These are phyloP conservation scores for Dexiosoma caninum DNA, from an alignment of 2,888 invertebrate genomes.

Conservation along the genomic window DNA sequence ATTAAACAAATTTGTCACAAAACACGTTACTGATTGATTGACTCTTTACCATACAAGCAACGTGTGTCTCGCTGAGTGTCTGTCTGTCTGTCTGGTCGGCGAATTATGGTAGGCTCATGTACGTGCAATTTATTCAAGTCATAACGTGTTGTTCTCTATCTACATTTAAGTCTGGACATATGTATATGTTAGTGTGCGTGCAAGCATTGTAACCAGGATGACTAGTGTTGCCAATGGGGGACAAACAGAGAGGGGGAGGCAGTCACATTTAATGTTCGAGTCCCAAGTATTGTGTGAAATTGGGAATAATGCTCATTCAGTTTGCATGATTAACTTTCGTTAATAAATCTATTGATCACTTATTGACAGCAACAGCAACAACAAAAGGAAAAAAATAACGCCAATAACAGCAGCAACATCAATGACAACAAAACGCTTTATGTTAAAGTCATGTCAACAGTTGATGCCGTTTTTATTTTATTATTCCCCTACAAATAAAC, in stretches of 20 bases:
- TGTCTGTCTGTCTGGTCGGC: neutral
- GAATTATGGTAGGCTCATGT: too few relatives aligned
- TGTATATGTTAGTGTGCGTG: neutral
- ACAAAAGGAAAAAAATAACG: neutral
- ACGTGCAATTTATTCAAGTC: too few relatives aligned
- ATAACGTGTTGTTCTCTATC: too few relatives aligned
- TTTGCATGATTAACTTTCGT: slow-evolving; percentile 58
- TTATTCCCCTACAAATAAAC: neutral
- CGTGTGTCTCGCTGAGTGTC: too few relatives aligned
- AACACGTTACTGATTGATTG: slow-evolving; percentile 48
- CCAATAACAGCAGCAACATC: slow-evolving; percentile 16
- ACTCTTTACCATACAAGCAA: slow-evolving; percentile 34
- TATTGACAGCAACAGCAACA: slow-evolving; percentile 42
- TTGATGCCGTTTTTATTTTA: slow-evolving; percentile 20
- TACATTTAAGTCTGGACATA: neutral
- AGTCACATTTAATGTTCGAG: slow-evolving; percentile 14
- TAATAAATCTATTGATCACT: slow-evolving; percentile 59
- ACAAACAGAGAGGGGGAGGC: slow-evolving; percentile 11
- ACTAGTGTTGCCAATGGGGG: slow-evolving; percentile 7
- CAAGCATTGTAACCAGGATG: neutral
- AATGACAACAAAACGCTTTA: slow-evolving; percentile 43
- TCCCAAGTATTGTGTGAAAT: slow-evolving; percentile 49
- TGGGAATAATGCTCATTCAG: slow-evolving; percentile 54
- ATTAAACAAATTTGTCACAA: slow-evolving; percentile 53
- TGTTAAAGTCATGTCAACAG: slow-evolving; percentile 49